Conservation (phyloP, 2,888 invertebrate species). For the Germaria angustata region DNA sequence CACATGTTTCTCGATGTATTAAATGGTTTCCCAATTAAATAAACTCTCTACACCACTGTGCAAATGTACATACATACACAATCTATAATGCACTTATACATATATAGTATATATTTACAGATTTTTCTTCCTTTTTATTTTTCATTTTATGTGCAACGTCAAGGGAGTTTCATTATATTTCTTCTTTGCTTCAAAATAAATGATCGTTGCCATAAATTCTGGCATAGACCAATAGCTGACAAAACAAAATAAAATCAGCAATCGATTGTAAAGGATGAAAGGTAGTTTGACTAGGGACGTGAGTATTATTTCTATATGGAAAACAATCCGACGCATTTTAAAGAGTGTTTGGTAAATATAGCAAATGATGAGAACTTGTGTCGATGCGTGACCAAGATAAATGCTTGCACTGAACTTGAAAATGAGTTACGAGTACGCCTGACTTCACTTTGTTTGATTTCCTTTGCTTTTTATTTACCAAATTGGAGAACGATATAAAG, state of each 20-base stretch:
- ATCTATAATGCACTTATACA: conserved; percentile 9
- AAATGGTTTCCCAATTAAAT: too few relatives aligned
- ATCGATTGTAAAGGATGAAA: background rate
- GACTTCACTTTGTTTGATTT: conserved; percentile 44
- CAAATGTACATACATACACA: background rate
- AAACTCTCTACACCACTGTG: too few relatives aligned
- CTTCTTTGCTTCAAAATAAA: conserved; percentile 61
- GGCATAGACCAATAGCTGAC: conserved; percentile 57
- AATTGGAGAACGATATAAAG: background rate
- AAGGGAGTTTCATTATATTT: conserved; percentile 66
- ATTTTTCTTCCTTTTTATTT: conserved; percentile 22
- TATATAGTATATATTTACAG: background rate
- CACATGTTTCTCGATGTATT: too few relatives aligned
- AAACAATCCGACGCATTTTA: background rate
- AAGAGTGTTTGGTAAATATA: background rate
- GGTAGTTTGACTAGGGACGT: conserved; percentile 32
- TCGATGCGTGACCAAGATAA: conserved; percentile 67
- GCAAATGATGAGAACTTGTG: conserved; percentile 1
- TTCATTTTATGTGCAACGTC: conserved; percentile 64
- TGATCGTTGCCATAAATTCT: conserved; percentile 67
- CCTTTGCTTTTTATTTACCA: background rate
- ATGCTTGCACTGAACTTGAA: conserved; percentile 71
- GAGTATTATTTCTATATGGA: conserved; percentile 15
- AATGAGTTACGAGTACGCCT: conserved; percentile 68
- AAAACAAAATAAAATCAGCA: conserved; percentile 12